These are phyloP conservation scores for Cephus spinipes DNA, from an alignment of 2,888 invertebrate genomes.

Conservation along the genomic window DNA sequence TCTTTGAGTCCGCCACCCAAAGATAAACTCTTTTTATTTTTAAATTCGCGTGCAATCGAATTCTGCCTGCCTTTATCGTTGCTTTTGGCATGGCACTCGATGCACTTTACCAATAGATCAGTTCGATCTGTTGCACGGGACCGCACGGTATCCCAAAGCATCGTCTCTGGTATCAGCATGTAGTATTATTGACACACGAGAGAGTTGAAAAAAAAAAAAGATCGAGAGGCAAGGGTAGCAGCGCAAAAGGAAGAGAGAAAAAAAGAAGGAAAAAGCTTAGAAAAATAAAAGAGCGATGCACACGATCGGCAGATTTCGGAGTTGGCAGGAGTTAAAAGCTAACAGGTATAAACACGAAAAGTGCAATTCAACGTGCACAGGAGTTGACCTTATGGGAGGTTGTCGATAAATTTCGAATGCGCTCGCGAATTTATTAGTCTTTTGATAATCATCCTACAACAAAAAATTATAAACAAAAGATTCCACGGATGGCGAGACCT, in stretches of 20 bases:
- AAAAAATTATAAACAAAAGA: constrained; percentile 67
- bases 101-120: not conserved
- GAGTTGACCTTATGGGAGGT: not conserved
- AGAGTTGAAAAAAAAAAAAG: constrained; percentile 10
- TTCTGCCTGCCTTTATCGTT: not conserved
- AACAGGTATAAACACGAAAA: not conserved
- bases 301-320: not conserved
- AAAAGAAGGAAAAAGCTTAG: not conserved
- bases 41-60: not conserved
- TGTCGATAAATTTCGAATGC: constrained; percentile 62
- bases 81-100: not conserved
- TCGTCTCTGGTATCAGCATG: not conserved
- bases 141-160: not conserved
- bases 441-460: constrained; percentile 61
- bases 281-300: not conserved
- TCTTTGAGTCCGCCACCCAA: not conserved
- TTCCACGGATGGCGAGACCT: constrained; percentile 66
- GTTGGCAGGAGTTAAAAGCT: not conserved
- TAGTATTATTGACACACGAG: constrained; percentile 2
- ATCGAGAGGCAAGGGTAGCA: constrained; percentile 1
- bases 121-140: not conserved
- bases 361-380: not conserved
- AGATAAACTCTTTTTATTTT: not conserved
- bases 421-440: constrained; percentile 48
- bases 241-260: constrained; percentile 15